These are phyloP conservation scores for Sialia sialis DNA, from an alignment of 2,113 vertebrate genomes.

Conservation along the genomic window DNA sequence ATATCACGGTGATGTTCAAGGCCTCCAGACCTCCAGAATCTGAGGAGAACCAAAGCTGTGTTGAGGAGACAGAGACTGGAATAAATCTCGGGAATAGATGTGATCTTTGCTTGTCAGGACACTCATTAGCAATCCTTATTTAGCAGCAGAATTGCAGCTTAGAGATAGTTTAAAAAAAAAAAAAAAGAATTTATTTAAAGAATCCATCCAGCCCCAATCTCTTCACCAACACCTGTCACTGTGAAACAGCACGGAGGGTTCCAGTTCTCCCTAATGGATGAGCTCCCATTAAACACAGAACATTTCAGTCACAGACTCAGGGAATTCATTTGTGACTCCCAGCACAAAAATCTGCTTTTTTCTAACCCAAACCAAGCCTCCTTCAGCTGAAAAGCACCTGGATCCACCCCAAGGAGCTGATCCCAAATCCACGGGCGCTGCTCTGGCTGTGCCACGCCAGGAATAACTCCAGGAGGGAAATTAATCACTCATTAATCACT, in stretches of 20 bases:
- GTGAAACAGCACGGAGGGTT: neutral
- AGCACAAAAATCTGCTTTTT: neutral
- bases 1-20: rapidly evolving
- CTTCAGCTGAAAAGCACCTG: neutral
- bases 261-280: neutral
- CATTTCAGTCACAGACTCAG: neutral
- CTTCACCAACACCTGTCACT: neutral
- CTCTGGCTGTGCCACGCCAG: neutral
- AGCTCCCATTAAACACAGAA: neutral
- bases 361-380: neutral
- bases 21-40: neutral
- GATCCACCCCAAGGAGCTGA: neutral
- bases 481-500: neutral
- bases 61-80: neutral
- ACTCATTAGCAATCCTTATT: neutral
- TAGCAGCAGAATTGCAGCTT: neutral
- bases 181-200: neutral
- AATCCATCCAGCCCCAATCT: neutral
- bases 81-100: neutral
- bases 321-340: neutral
- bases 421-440: neutral
- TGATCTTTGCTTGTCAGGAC: slow-evolving; percentile 10
- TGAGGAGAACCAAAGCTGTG: neutral
- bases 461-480: neutral
- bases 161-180: neutral